Evolutionary conservation across 2,797 vertebrate genomes (phyloP).

Genomic region (Decapterus maruadsi): DNA sequence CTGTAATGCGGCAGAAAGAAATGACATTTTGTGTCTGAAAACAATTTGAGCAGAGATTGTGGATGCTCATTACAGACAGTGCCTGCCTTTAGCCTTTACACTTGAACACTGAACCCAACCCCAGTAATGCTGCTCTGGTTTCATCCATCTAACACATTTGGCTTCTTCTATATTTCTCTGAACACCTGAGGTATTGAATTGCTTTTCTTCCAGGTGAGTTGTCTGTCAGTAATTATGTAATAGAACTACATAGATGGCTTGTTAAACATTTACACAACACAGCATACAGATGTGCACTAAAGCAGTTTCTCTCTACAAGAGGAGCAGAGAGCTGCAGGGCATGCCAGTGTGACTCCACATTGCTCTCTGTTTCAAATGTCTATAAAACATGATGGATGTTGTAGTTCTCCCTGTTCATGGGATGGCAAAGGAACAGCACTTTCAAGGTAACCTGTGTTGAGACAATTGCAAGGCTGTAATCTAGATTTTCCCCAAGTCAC

Average conservation of each 20-base stretch:
- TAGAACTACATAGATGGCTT: not conserved
- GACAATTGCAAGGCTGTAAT: conserved; percentile 12
- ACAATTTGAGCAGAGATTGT: conserved; percentile 20
- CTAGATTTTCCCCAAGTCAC: conserved; percentile 4
- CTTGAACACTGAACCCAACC: not conserved
- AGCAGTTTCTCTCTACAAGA: conserved; percentile 8
- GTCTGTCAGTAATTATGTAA: not conserved
- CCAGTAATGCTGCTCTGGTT: not conserved
- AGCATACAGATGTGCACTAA: conserved; percentile 15
- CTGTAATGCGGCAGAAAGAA: conserved; percentile 43
- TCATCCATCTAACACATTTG: not conserved
- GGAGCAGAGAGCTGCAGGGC: conserved; percentile 34
- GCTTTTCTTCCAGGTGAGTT: conserved; percentile 1
- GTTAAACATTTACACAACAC: conserved; percentile 10
- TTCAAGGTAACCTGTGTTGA: conserved; percentile 30
- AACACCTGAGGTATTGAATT: not conserved
- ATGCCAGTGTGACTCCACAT: conserved; percentile 27
- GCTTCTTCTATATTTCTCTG: conserved; percentile 1
- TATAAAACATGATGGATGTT: conserved; percentile 48
- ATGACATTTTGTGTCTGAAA: conserved; percentile 22
- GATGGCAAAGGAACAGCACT: conserved; percentile 22
- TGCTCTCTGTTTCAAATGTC: conserved; percentile 42
- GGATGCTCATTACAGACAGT: not conserved
- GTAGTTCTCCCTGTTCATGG: conserved; percentile 21
- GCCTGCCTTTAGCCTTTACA: conserved; percentile 12